Evolutionary conservation across 1,140 invertebrate genomes (phyloP).

Genomic region (Lepidurus apus): DNA sequence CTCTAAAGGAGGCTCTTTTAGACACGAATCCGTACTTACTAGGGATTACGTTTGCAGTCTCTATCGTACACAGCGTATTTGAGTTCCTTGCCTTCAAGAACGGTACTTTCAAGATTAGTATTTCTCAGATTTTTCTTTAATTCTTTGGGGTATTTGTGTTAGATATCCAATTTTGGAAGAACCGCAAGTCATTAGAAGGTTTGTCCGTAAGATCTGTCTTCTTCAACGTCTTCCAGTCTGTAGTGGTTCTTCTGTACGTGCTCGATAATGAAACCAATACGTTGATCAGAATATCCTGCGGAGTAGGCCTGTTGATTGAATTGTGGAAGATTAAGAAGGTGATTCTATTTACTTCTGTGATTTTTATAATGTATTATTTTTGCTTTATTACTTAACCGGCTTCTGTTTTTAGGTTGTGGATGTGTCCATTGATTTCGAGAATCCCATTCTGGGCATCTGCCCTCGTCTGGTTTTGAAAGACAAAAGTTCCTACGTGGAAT

Average conservation of each 20-base stretch:
- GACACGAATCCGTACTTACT: constrained; percentile 96
- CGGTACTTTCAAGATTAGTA: constrained; percentile 51
- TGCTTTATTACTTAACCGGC: constrained; percentile 16
- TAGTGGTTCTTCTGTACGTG: constrained; percentile 92
- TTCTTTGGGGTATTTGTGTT: constrained; percentile 42
- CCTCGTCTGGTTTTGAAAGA: constrained; percentile 78
- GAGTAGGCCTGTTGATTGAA: constrained; percentile 93
- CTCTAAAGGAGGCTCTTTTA: constrained; percentile 90
- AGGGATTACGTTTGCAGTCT: constrained; percentile 84
- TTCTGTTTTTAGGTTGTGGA: constrained; percentile 57
- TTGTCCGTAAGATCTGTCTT: constrained; percentile 97
- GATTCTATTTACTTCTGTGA: constrained; percentile 28
- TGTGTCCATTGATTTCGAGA: constrained; percentile 70
- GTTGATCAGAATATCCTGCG: constrained; percentile 84
- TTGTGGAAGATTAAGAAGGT: constrained; percentile 99
- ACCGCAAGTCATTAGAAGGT: constrained; percentile 92
- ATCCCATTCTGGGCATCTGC: constrained; percentile 66
- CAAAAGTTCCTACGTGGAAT: constrained; percentile 95
- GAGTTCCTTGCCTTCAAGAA: constrained; percentile 99
- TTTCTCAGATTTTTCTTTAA: constrained; percentile 24
- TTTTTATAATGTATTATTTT: neutral
- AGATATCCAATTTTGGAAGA: constrained; percentile 99
- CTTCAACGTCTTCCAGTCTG: constrained; percentile 95
- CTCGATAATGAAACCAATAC: constrained; percentile 98
- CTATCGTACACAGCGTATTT: constrained; percentile 94